Percentiles rank a stretch among this genome's conserved stretches.
These are phyloP conservation scores for Caerostris extrusa DNA, from an alignment of 1,140 invertebrate species.

Conservation along the genomic window DNA sequence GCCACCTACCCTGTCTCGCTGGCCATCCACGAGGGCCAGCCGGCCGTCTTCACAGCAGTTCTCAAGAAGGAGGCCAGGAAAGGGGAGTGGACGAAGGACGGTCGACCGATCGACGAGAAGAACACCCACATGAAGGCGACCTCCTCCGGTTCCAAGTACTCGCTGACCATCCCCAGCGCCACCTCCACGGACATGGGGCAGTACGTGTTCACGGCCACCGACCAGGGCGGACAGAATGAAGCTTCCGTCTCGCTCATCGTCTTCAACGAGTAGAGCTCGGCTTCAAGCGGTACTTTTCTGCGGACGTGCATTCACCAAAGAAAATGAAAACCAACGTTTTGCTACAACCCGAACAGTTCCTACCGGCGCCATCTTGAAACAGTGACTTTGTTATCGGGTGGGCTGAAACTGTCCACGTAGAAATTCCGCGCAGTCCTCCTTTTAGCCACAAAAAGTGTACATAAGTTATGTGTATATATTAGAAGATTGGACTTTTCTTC, in stretches of 20 bases:
- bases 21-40: constrained; percentile 91
- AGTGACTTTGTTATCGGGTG: no score
- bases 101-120: constrained; percentile 89
- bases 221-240: constrained; percentile 88
- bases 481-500: not conserved
- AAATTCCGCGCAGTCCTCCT: not conserved
- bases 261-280: constrained; percentile 77
- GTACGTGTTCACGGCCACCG: constrained; percentile 92
- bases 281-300: not conserved
- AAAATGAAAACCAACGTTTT: no score
- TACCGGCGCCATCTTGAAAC: no score
- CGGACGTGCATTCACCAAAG: no score
- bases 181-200: constrained; percentile 92
- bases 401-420: no score
- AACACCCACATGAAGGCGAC: constrained; percentile 89
- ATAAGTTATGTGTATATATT: constrained; percentile 40
- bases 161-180: constrained; percentile 88
- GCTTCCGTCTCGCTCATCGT: constrained; percentile 94
- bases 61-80: constrained; percentile 87
- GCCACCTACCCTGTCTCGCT: constrained; percentile 93
- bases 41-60: constrained; percentile 89
- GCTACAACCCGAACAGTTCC: no score
- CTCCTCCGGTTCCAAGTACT: constrained; percentile 89
- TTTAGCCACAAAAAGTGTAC: not conserved
- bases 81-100: constrained; percentile 94